phyloP scores from a whole-genome alignment of 2,113 vertebrate species.

The Vanacampus margaritifer region DNA sequence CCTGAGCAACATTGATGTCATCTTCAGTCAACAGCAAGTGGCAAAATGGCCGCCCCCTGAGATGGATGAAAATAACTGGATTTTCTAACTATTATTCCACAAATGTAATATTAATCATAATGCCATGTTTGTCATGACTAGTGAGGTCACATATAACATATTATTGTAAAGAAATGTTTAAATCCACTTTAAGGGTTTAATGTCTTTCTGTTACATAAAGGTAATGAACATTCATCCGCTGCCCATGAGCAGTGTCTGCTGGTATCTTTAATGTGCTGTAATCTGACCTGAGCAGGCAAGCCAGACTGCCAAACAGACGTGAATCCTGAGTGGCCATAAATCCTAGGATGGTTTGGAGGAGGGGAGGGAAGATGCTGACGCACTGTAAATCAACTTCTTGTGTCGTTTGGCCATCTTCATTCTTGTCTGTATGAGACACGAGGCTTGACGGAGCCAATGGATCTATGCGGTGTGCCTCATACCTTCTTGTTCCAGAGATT shows the following conservation, averaged over 20 bases:
- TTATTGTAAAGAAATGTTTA: no score
- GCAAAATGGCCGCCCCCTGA: no score
- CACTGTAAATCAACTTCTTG: constrained; percentile 50
- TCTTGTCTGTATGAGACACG: constrained; percentile 27
- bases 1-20: no score
- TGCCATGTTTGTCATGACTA: no score
- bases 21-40: no score
- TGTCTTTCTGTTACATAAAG: not conserved
- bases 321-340: constrained; percentile 35
- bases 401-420: constrained; percentile 44
- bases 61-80: no score
- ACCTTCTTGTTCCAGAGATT: not conserved
- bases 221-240: not conserved
- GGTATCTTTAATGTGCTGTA: not conserved
- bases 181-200: not conserved
- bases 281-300: not conserved
- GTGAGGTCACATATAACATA: no score
- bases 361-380: constrained; percentile 35
- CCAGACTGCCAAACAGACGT: not conserved
- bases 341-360: constrained; percentile 25
- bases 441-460: constrained; percentile 16
- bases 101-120: no score
- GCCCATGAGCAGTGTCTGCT: not conserved
- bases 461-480: not conserved
- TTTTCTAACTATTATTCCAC: no score